A percentile compares a stretch with the other conserved stretches of the same genome.
Evolutionary conservation across 1,140 invertebrate species (phyloP).

Genomic region (Sipha flava): DNA sequence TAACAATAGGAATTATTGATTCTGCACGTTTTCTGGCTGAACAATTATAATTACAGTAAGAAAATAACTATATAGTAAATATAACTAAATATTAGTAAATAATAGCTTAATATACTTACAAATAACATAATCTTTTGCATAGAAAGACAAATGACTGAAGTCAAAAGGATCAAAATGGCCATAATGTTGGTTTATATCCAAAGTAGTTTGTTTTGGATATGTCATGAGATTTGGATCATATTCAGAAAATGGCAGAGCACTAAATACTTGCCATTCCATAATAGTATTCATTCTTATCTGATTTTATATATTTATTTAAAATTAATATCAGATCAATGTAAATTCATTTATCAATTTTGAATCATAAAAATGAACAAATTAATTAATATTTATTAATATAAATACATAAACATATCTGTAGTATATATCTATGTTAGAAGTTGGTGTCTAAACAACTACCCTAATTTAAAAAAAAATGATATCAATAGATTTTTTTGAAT

Average conservation of each 20-base stretch:
- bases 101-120: constrained; percentile 51
- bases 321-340: no score
- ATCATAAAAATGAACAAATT: constrained; percentile 26
- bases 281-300: constrained; percentile 81
- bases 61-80: neutral
- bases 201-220: constrained; percentile 47
- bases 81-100: neutral
- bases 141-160: constrained; percentile 68
- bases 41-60: constrained; percentile 9
- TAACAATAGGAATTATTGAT: constrained; percentile 52
- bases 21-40: constrained; percentile 50
- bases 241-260: constrained; percentile 70
- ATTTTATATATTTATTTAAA: constrained; percentile 15
- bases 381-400: no score
- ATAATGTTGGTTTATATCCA: constrained; percentile 66
- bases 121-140: constrained; percentile 66
- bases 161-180: constrained; percentile 71
- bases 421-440: no score
- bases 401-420: no score
- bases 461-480: no score
- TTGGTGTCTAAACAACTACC: no score
- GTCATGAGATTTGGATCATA: constrained; percentile 59
- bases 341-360: no score
- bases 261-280: constrained; percentile 66
- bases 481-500: no score